Evolutionary conservation across 2,888 invertebrate species (phyloP), one percentile per base, ranked within the genome.

Genomic region (Sinotaia quadrata): DNA sequence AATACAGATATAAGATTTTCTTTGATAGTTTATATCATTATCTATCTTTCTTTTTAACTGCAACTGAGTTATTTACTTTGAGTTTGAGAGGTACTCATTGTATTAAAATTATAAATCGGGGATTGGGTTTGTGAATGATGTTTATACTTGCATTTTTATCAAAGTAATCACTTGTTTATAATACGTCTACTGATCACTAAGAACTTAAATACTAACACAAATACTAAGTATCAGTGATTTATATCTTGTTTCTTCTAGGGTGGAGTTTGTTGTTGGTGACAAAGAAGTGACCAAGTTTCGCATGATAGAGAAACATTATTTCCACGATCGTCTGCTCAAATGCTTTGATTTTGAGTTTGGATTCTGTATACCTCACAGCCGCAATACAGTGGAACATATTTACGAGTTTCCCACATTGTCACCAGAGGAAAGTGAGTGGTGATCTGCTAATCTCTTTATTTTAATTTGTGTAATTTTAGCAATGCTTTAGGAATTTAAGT

Each of bases 341-440:
- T 97, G 96, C 12, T 98, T 99, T 90, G 98, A 99, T 88, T 99
- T 99, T 91, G 97, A 98, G 89, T 99, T 99, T 91, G 98, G 98
- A 57, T 99, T 97, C 89, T 98, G 98, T 89, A 98, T 99, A 89
- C 98, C 98, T 54, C 95, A 95, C 89, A 98, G 97, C 73, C 93
- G 94, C 85, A 99, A 99, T 88, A 96, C 97, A 15, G 98, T 98
- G 89, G 98, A 99, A 90, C 98, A 98, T 89, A 98, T 99, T 89
- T 99, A 99, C 85, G 97, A 98, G 90, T 98, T 99, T 90, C 98
- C 98, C 15, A 91, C 93, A 69, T 91, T 98, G 81, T 93, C 94
- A 73, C 91, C 93, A 62, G 94, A 95, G 83, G 90, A 96, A 84
- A 93, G 97, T 97, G 91, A 92, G 92, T 89, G 57, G 15, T n/a